phyloP scores from a whole-genome alignment of 2,113 vertebrate genomes.

The Mesitornis unicolor region DNA sequence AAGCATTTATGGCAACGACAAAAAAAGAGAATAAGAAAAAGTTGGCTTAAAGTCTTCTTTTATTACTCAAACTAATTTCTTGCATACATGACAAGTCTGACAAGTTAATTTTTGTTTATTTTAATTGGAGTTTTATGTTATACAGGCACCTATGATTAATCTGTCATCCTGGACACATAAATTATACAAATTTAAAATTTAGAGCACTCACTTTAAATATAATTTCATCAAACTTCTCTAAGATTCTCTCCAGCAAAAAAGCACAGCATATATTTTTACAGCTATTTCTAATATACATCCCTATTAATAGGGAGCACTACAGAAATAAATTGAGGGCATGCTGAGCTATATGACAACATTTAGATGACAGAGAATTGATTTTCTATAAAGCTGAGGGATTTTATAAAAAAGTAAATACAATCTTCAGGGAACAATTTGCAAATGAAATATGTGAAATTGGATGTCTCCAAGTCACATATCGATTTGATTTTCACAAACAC shows the following conservation, averaged over 20 bases:
- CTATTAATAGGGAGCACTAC: constrained; percentile 29
- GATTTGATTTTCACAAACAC: constrained; percentile 59
- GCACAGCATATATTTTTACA: background rate
- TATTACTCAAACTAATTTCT: background rate
- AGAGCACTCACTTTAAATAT: background rate
- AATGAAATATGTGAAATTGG: constrained; percentile 51
- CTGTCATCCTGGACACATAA: constrained; percentile 3
- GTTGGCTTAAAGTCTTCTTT: background rate
- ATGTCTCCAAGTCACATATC: constrained; percentile 32
- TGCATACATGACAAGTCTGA: background rate
- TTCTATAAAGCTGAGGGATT: constrained; percentile 46
- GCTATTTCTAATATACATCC: constrained; percentile 12
- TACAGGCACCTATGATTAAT: constrained; percentile 24
- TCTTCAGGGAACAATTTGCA: constrained; percentile 49
- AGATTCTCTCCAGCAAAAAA: background rate
- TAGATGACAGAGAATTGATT: constrained; percentile 68
- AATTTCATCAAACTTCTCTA: constrained; percentile 18
- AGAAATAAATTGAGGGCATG: constrained; percentile 51
- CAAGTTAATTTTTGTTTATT: constrained; percentile 41
- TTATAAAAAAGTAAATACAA: constrained; percentile 58
- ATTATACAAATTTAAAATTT: constrained; percentile 7
- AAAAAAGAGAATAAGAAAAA: background rate
- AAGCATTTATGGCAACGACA: background rate
- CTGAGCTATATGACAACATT: constrained; percentile 49
- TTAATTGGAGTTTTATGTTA: constrained; percentile 33